phyloP scores from a whole-genome alignment of 2,113 vertebrate species.

The Pelvicachromis taeniatus region DNA sequence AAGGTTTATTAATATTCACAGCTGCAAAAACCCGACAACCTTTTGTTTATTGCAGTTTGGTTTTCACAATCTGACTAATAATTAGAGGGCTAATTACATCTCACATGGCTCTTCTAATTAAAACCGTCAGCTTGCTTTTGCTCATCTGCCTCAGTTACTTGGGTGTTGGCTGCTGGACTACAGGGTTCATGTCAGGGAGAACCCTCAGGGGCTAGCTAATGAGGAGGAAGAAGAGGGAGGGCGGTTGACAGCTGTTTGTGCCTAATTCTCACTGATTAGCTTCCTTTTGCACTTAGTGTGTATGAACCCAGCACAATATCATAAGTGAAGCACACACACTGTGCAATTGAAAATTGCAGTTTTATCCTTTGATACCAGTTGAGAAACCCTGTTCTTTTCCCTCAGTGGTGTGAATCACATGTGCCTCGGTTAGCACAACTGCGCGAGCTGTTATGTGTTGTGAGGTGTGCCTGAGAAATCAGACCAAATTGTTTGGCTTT shows the following conservation, averaged over 20 bases:
- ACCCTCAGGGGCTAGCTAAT: constrained; percentile 55
- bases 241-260: constrained; percentile 53
- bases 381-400: not conserved
- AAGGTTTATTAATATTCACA: constrained; percentile 29
- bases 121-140: constrained; percentile 27
- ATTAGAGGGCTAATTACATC: constrained; percentile 51
- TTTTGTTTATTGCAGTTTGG: constrained; percentile 23
- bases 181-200: constrained; percentile 34
- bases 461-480: constrained; percentile 28
- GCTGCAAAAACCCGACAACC: not conserved
- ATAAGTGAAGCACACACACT: not conserved
- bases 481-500: constrained; percentile 7
- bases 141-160: constrained; percentile 30
- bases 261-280: constrained; percentile 42
- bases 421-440: not conserved
- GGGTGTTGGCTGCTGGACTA: constrained; percentile 28
- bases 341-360: not conserved
- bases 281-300: not conserved
- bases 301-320: constrained; percentile 1
- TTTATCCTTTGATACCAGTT: not conserved
- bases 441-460: not conserved
- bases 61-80: constrained; percentile 22
- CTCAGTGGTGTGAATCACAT: not conserved
- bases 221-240: constrained; percentile 36
- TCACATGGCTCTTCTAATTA: constrained; percentile 55